A percentile compares a stretch with the other conserved stretches of the same genome.
phyloP scores from a whole-genome alignment of 2,113 vertebrate genomes.

The Elanus axillaris region DNA sequence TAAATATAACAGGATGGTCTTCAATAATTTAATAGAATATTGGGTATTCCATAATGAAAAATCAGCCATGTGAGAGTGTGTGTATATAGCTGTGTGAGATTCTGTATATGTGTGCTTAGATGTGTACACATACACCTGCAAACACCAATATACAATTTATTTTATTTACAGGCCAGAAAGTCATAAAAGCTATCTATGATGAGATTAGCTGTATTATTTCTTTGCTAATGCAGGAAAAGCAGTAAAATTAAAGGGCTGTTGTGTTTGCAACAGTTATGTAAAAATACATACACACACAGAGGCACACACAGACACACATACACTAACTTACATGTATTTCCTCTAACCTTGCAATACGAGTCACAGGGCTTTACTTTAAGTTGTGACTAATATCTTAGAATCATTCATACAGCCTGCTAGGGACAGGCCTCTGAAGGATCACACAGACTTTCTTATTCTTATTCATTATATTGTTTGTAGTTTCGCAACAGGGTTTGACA shows the following conservation, averaged over 20 bases:
- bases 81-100: neutral
- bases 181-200: neutral
- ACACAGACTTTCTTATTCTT: neutral
- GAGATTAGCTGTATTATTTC: neutral
- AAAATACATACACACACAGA: neutral
- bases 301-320: neutral
- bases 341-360: neutral
- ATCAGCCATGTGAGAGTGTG: neutral
- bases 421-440: neutral
- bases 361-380: neutral
- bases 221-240: neutral
- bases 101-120: neutral
- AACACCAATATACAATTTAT: neutral
- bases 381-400: neutral
- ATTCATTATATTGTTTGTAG: neutral
- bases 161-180: neutral
- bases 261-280: neutral
- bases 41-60: conserved; percentile 64
- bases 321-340: neutral
- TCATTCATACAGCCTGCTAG: neutral
- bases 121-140: neutral
- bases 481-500: neutral
- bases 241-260: neutral
- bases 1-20: conserved; percentile 70
- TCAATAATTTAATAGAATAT: conserved; percentile 72